Evolutionary conservation across 2,797 vertebrate genomes (phyloP).

Genomic region (Jordanella pulchra): DNA sequence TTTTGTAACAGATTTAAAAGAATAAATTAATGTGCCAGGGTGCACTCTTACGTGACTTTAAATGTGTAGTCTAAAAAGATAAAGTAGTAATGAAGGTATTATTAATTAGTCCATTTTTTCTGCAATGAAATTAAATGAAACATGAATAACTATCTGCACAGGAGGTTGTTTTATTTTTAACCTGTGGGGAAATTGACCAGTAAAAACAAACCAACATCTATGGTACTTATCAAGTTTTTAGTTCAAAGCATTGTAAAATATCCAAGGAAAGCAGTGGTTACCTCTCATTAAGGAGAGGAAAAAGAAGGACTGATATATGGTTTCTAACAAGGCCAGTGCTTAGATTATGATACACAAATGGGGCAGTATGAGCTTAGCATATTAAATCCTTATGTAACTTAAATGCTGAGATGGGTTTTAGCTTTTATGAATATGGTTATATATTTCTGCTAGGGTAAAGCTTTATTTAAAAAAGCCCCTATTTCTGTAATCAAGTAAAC

Average conservation of each 20-base stretch:
- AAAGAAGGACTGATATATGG: slow-evolving; percentile 38
- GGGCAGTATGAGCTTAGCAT: slow-evolving; percentile 66
- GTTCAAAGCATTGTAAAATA: slow-evolving; percentile 34
- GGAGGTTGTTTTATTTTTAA: slow-evolving; percentile 16
- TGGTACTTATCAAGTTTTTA: slow-evolving; percentile 31
- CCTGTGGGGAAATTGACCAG: slow-evolving; percentile 17
- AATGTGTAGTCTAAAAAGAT: background rate
- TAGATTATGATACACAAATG: slow-evolving; percentile 61
- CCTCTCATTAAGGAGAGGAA: slow-evolving; percentile 55
- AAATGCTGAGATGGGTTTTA: slow-evolving; percentile 44
- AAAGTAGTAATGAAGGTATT: background rate
- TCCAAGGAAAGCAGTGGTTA: slow-evolving; percentile 30
- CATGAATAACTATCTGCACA: slow-evolving; percentile 1
- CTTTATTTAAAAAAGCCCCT: background rate
- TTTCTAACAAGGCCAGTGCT: slow-evolving; percentile 50
- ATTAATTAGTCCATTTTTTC: background rate
- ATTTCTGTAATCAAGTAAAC: slow-evolving; percentile 1
- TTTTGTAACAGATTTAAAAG: background rate
- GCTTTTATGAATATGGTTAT: slow-evolving; percentile 31
- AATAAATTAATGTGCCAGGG: background rate
- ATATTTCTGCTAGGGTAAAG: slow-evolving; percentile 26
- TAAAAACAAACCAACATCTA: slow-evolving; percentile 18
- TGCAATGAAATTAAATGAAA: slow-evolving; percentile 32
- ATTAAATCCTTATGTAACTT: slow-evolving; percentile 63
- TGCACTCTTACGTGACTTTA: background rate